These are phyloP conservation scores for Dicranocentrus wangi DNA, from an alignment of 2,888 invertebrate genomes.

Conservation along the genomic window DNA sequence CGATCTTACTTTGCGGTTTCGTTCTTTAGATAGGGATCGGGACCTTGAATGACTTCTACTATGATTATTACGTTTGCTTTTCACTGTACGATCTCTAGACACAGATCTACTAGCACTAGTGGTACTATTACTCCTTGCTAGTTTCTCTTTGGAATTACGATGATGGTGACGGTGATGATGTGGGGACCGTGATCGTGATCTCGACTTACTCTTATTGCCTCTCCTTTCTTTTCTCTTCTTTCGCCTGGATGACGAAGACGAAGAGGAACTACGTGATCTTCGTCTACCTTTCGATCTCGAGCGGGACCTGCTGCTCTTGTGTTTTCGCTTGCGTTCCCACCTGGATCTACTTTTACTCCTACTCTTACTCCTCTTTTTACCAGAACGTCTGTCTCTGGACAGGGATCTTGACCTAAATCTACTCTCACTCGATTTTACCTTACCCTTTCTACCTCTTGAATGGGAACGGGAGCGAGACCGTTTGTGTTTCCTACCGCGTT, in stretches of 20 bases:
- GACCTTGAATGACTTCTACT: conserved; percentile 32
- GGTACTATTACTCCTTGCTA: conserved; percentile 4
- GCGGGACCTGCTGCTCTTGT: conserved; percentile 43
- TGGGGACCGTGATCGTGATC: conserved; percentile 52
- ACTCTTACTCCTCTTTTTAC: conserved; percentile 20
- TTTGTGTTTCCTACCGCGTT: not conserved
- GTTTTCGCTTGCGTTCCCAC: conserved; percentile 15
- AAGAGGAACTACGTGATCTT: conserved; percentile 26
- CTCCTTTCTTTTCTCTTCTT: conserved; percentile 2
- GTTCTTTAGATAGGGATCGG: conserved; percentile 13
- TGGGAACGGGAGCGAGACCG: conserved; percentile 35
- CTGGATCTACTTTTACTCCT: conserved; percentile 43
- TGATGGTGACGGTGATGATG: conserved; percentile 14
- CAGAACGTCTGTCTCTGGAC: conserved; percentile 11
- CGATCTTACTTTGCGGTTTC: conserved; percentile 12
- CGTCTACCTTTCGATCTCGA: conserved; percentile 38
- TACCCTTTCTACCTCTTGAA: conserved; percentile 22
- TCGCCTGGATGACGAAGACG: conserved; percentile 20
- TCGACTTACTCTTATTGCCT: conserved; percentile 36
- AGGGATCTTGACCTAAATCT: conserved; percentile 10
- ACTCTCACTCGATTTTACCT: not conserved
- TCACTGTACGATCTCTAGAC: conserved; percentile 15
- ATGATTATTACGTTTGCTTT: conserved; percentile 39
- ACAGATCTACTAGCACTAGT: conserved; percentile 34
- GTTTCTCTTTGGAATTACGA: not conserved